Percentiles rank a stretch among this genome's conserved stretches.
phyloP scores from a whole-genome alignment of 64 coral and sea anemone species.

The Cladopsammia gracilis region DNA sequence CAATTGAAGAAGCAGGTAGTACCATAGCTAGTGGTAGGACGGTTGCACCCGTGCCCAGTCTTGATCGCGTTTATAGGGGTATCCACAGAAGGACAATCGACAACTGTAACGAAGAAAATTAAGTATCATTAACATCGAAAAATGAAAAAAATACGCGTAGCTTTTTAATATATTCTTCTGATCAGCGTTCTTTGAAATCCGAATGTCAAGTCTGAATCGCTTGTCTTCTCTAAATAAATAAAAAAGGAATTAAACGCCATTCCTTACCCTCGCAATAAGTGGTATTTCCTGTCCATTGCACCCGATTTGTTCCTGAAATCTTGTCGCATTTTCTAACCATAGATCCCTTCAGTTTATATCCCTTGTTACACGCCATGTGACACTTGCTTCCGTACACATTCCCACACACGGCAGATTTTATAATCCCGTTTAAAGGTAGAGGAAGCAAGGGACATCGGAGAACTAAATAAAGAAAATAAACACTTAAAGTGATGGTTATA shows the following conservation, averaged over 20 bases:
- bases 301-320: conserved; percentile 7
- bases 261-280: conserved; percentile 15
- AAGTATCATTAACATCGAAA: no score
- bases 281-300: conserved; percentile 22
- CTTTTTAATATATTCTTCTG: no score
- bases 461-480: conserved; percentile 24
- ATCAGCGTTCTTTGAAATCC: no score
- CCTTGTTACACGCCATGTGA: conserved; percentile 36
- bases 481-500: no score
- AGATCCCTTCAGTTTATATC: conserved; percentile 55
- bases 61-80: conserved; percentile 7
- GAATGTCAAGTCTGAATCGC: no score
- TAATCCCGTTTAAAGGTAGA: conserved; percentile 34
- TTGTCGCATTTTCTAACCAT: conserved; percentile 40
- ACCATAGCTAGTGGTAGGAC: neutral
- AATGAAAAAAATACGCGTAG: no score
- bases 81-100: conserved; percentile 12
- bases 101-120: conserved; percentile 16
- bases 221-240: no score
- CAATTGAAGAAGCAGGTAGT: conserved; percentile 50
- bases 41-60: conserved; percentile 29
- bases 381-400: conserved; percentile 46
- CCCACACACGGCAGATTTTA: conserved; percentile 14
- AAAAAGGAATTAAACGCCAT: neutral
- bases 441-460: conserved; percentile 30